A percentile compares a stretch with the other conserved stretches of the same genome.
Conservation (phyloP, 1,140 invertebrate genomes). For the Drosophila tani region DNA sequence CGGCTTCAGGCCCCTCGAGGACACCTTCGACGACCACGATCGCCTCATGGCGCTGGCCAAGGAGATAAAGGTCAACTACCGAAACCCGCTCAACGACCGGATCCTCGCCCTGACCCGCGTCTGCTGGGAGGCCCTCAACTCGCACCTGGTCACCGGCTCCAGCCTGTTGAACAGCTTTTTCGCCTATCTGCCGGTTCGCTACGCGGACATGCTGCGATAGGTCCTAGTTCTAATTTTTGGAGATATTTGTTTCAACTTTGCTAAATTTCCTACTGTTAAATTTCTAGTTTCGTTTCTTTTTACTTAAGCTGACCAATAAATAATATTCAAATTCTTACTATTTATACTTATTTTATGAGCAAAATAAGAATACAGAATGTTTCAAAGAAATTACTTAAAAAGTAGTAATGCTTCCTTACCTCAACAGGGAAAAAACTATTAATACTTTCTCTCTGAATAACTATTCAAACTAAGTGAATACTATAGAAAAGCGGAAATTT, state of each 20-base stretch:
- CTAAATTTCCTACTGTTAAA: conserved; percentile 2
- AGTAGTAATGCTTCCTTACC: too few relatives aligned
- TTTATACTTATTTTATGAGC: too few relatives aligned
- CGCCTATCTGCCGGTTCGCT: conserved; percentile 42
- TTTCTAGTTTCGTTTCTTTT: conserved; percentile 1
- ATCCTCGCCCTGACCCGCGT: conserved; percentile 6
- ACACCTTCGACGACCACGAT: not conserved
- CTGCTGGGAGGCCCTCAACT: conserved; percentile 20
- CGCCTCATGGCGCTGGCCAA: not conserved
- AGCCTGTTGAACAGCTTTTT: conserved; percentile 18
- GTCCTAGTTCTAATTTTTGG: too few relatives aligned
- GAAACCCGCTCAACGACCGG: conserved; percentile 6
- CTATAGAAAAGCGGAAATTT: conserved; percentile 55
- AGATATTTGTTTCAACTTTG: not conserved
- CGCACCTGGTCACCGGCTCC: conserved; percentile 11
- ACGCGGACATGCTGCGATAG: conserved; percentile 25
- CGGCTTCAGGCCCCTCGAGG: not conserved
- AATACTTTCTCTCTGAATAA: too few relatives aligned
- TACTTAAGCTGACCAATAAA: not conserved
- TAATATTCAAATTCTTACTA: too few relatives aligned
- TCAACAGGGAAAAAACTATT: too few relatives aligned
- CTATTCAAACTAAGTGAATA: conserved; percentile 11
- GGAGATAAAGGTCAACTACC: conserved; percentile 1
- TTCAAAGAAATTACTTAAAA: too few relatives aligned
- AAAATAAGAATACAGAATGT: too few relatives aligned